Conservation (phyloP, 2,797 vertebrate species). For the Micropoecilia bifurca region DNA sequence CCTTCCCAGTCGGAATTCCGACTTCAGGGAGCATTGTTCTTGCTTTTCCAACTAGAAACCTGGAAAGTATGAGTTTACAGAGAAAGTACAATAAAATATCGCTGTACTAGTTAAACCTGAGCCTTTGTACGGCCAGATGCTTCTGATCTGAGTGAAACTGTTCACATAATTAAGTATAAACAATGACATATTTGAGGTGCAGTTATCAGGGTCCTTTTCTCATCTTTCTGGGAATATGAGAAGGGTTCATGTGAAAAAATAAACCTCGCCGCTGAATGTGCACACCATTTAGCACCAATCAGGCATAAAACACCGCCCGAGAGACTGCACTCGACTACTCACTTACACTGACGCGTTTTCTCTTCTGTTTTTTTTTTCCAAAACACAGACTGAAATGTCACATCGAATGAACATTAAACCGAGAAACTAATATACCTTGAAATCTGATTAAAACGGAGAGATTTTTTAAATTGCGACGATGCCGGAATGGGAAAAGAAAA, state of each 20-base stretch:
- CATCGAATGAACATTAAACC: slow-evolving; percentile 48
- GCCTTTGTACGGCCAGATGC: neutral
- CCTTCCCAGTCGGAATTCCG: neutral
- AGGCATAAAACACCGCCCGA: slow-evolving; percentile 67
- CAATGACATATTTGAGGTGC: slow-evolving; percentile 18
- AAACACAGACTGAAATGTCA: slow-evolving; percentile 38
- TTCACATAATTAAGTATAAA: neutral
- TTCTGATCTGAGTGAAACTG: neutral
- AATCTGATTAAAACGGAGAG: slow-evolving; percentile 44
- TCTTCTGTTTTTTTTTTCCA: neutral
- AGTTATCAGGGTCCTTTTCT: slow-evolving; percentile 32
- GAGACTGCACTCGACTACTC: slow-evolving; percentile 53
- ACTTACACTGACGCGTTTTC: slow-evolving; percentile 30
- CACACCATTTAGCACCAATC: slow-evolving; percentile 70
- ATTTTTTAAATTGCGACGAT: slow-evolving; percentile 53
- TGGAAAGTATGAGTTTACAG: neutral
- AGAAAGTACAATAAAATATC: neutral
- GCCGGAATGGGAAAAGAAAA: slow-evolving; percentile 25
- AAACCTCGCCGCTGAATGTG: slow-evolving; percentile 45
- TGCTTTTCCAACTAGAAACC: neutral
- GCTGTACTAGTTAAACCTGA: neutral
- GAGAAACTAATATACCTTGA: slow-evolving; percentile 19
- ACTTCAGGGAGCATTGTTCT: neutral
- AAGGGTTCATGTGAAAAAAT: slow-evolving; percentile 57
- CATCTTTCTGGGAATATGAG: slow-evolving; percentile 36